Evolutionary conservation across 2,888 invertebrate species (phyloP).

Genomic region (Micropterix aruncella): DNA sequence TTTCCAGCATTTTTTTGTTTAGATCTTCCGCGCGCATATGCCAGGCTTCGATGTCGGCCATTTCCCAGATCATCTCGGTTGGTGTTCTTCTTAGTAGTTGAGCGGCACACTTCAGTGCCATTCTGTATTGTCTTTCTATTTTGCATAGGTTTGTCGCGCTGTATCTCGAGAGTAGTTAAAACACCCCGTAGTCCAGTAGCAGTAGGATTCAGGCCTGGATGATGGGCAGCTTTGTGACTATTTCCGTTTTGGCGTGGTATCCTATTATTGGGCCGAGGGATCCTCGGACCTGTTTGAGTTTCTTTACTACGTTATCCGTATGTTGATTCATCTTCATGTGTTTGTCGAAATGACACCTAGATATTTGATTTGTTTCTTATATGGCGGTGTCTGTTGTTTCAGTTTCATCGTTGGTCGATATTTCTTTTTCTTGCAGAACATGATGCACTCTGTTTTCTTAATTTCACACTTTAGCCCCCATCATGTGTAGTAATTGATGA

Average conservation of each 20-base stretch:
- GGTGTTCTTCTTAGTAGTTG: conserved; percentile 1
- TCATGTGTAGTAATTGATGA: conserved; percentile 3
- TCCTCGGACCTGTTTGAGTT: too few species aligned
- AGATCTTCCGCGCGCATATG: conserved; percentile 1
- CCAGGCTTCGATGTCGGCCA: conserved; percentile 2
- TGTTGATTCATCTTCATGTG: conserved; percentile 1
- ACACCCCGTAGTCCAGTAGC: conserved; percentile 4
- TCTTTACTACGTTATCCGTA: not conserved
- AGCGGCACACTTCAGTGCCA: conserved; percentile 1
- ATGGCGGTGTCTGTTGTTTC: not conserved
- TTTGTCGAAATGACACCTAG: conserved; percentile 1
- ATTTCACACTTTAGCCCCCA: conserved; percentile 5
- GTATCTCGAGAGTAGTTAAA: conserved; percentile 1
- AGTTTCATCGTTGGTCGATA: not conserved
- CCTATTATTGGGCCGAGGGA: too few species aligned
- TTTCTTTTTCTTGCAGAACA: conserved; percentile 3
- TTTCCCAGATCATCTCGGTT: conserved; percentile 2
- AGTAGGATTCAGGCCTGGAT: too few species aligned
- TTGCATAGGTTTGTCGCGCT: not conserved
- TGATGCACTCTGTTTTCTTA: conserved; percentile 4
- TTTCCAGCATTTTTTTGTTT: conserved; percentile 2
- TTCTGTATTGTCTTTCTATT: too few species aligned
- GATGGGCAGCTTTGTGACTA: too few species aligned
- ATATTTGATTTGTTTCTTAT: conserved; percentile 2
- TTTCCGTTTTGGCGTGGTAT: too few species aligned